phyloP scores from a whole-genome alignment of 2,888 invertebrate species.

The Erebia palarica region DNA sequence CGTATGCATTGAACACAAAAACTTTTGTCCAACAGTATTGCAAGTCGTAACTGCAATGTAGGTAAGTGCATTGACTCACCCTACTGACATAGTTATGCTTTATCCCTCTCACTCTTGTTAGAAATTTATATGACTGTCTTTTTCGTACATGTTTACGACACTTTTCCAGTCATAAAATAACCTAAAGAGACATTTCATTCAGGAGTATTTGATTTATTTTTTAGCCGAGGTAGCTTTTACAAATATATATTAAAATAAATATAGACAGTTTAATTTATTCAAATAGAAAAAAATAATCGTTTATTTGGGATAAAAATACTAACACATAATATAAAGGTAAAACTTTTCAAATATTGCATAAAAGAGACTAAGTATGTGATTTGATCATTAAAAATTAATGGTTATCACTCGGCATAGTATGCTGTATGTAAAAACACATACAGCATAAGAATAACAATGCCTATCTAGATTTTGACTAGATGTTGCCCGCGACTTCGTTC shows the following conservation, averaged over 20 bases:
- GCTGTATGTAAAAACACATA: too few relatives aligned
- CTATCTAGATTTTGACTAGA: too few relatives aligned
- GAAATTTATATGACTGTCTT: conserved; percentile 47
- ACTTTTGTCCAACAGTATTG: conserved; percentile 28
- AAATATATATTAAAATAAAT: neutral
- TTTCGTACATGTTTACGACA: conserved; percentile 56
- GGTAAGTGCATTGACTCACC: conserved; percentile 74
- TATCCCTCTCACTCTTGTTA: conserved; percentile 49
- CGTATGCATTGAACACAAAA: neutral
- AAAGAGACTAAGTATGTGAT: too few relatives aligned
- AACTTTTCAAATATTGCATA: too few relatives aligned
- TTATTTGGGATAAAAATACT: too few relatives aligned
- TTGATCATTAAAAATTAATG: too few relatives aligned
- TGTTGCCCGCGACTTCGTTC: too few relatives aligned
- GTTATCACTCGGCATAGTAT: too few relatives aligned
- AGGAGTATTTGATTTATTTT: neutral
- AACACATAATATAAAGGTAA: too few relatives aligned
- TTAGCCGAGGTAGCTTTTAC: neutral
- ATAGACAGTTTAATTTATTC: neutral
- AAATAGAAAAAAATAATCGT: too few relatives aligned
- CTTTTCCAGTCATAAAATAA: conserved; percentile 69
- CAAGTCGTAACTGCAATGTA: conserved; percentile 40
- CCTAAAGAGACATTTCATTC: conserved; percentile 29
- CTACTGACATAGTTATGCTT: conserved; percentile 68
- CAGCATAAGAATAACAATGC: too few relatives aligned